Conservation (phyloP, 1,140 invertebrate species). For the Drosophila kurseongensis region DNA sequence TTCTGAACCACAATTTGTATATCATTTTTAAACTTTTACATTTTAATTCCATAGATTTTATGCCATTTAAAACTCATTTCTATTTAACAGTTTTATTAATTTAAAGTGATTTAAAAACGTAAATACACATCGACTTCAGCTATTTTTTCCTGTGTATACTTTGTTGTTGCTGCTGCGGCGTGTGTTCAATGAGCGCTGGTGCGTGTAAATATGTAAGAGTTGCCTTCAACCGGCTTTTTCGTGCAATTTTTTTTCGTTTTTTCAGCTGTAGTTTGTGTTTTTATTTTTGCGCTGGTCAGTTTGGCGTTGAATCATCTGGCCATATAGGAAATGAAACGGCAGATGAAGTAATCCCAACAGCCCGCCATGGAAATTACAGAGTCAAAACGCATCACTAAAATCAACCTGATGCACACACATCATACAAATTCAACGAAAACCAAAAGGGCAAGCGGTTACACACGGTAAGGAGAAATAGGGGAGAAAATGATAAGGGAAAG, state of each 20-base stretch:
- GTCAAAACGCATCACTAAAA: slow-evolving; percentile 44
- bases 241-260: slow-evolving; percentile 61
- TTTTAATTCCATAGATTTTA: too few relatives aligned
- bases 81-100: too few relatives aligned
- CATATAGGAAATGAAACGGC: slow-evolving; percentile 74
- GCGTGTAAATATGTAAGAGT: slow-evolving; percentile 83
- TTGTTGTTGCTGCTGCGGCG: slow-evolving; percentile 39
- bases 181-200: slow-evolving; percentile 81
- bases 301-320: slow-evolving; percentile 52
- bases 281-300: slow-evolving; percentile 74
- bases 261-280: slow-evolving; percentile 30
- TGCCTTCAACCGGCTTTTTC: slow-evolving; percentile 81
- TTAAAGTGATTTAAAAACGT: too few relatives aligned
- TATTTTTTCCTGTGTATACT: slow-evolving; percentile 55
- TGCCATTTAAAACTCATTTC: too few relatives aligned
- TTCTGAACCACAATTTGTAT: background rate
- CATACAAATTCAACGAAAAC: slow-evolving; percentile 13
- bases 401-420: slow-evolving; percentile 57
- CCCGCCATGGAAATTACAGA: slow-evolving; percentile 52
- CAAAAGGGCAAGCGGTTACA: slow-evolving; percentile 37
- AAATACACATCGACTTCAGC: background rate
- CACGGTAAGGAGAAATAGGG: background rate
- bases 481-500: background rate
- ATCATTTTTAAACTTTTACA: too few relatives aligned
- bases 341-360: slow-evolving; percentile 69